Percentiles rank a stretch among this genome's conserved stretches.
phyloP scores from a whole-genome alignment of 2,113 vertebrate species.

The Urocolius indicus region DNA sequence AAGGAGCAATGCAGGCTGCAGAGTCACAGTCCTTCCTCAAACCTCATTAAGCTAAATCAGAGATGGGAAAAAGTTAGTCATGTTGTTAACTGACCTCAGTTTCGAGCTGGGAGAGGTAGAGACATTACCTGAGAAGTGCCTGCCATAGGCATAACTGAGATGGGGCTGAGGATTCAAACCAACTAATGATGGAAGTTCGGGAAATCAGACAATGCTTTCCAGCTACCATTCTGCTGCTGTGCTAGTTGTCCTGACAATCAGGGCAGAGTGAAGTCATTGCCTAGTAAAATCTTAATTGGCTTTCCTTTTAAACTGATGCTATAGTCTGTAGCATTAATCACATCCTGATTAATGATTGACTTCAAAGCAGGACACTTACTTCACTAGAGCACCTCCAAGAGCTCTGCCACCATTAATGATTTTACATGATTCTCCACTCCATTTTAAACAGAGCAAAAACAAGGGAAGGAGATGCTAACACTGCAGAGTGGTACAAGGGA shows the following conservation, averaged over 20 bases:
- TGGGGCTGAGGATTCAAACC: neutral
- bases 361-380: neutral
- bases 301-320: neutral
- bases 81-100: neutral
- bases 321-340: neutral
- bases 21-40: neutral
- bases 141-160: neutral
- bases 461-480: neutral
- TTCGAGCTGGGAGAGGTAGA: neutral
- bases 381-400: neutral
- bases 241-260: neutral
- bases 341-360: neutral
- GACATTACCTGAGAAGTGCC: neutral
- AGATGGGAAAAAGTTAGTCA: neutral
- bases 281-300: neutral
- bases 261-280: neutral
- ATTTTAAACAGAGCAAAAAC: neutral
- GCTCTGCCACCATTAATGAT: neutral
- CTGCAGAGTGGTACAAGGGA: accelerated
- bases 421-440: neutral
- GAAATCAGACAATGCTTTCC: neutral
- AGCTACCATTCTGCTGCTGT: neutral
- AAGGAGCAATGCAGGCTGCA: neutral
- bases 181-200: neutral
- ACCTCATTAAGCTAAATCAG: neutral